Percentiles rank a stretch among this genome's conserved stretches.
These are phyloP conservation scores for Elgaria multicarinata DNA, from an alignment of 2,113 vertebrate species.

Conservation along the genomic window DNA sequence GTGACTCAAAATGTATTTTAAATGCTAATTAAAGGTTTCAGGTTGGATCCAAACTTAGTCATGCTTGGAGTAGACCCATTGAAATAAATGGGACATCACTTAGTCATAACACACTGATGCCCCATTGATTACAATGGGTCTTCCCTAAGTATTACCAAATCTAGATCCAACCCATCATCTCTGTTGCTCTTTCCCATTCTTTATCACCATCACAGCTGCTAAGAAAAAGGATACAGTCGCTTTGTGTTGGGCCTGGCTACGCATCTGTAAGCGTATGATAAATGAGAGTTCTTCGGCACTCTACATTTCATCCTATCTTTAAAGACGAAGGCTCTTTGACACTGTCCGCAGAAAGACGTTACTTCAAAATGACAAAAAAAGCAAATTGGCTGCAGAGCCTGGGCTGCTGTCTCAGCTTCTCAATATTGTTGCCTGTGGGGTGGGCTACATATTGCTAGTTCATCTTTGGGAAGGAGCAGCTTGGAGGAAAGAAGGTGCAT, in stretches of 20 bases:
- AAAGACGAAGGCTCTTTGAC: too few relatives aligned
- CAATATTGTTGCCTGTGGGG: neutral
- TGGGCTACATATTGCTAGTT: neutral
- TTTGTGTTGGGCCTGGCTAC: neutral
- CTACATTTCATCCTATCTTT: neutral
- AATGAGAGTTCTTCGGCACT: neutral
- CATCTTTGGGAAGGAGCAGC: neutral
- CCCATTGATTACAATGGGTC: too few relatives aligned
- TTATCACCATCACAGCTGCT: neutral
- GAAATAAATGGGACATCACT: too few relatives aligned
- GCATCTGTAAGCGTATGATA: neutral
- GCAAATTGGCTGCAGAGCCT: neutral
- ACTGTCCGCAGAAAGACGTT: neutral
- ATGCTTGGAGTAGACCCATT: too few relatives aligned
- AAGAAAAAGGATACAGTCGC: neutral
- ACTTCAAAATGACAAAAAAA: neutral
- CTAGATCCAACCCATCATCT: neutral
- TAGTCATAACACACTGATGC: too few relatives aligned
- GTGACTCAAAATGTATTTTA: neutral
- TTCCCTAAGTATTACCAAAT: too few relatives aligned
- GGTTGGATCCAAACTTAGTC: too few relatives aligned
- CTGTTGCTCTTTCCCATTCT: neutral
- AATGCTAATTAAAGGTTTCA: neutral
- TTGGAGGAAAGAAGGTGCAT: neutral
- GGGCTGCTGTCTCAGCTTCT: neutral